These are phyloP conservation scores for Geococcyx californianus DNA, from an alignment of 2,113 vertebrate genomes.

Conservation along the genomic window DNA sequence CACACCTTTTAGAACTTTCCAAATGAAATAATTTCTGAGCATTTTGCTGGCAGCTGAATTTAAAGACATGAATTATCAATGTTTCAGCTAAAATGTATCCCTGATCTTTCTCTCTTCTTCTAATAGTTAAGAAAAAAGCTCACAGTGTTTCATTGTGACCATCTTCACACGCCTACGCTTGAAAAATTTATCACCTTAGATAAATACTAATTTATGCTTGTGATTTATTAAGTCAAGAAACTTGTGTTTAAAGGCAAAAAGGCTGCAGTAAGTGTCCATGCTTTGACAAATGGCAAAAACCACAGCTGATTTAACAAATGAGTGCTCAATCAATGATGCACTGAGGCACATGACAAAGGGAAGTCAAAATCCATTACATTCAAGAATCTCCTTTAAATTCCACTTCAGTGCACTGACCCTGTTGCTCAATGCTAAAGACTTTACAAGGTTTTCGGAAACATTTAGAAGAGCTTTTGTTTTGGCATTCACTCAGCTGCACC, in stretches of 20 bases:
- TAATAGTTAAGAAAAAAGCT: neutral
- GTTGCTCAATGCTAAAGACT: constrained; percentile 81
- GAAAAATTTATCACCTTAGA: constrained; percentile 26
- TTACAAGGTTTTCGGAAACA: constrained; percentile 75
- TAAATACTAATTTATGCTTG: constrained; percentile 26
- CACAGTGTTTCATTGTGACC: neutral
- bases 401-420: constrained; percentile 83
- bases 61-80: constrained; percentile 51
- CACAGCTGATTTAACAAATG: constrained; percentile 91
- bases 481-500: constrained; percentile 67
- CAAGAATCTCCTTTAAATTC: constrained; percentile 85
- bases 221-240: constrained; percentile 53
- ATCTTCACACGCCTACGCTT: neutral
- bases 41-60: constrained; percentile 49
- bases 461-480: constrained; percentile 73
- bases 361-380: constrained; percentile 90
- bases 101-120: neutral
- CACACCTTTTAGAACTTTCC: constrained; percentile 22
- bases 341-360: constrained; percentile 85
- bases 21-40: constrained; percentile 34
- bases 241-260: neutral
- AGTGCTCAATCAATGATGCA: constrained; percentile 89
- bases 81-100: neutral
- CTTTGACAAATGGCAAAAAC: constrained; percentile 59
- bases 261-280: constrained; percentile 41